Evolutionary conservation across 2,113 vertebrate genomes (phyloP), one percentile per base, ranked within the genome.

Genomic region (Siniperca chuatsi): DNA sequence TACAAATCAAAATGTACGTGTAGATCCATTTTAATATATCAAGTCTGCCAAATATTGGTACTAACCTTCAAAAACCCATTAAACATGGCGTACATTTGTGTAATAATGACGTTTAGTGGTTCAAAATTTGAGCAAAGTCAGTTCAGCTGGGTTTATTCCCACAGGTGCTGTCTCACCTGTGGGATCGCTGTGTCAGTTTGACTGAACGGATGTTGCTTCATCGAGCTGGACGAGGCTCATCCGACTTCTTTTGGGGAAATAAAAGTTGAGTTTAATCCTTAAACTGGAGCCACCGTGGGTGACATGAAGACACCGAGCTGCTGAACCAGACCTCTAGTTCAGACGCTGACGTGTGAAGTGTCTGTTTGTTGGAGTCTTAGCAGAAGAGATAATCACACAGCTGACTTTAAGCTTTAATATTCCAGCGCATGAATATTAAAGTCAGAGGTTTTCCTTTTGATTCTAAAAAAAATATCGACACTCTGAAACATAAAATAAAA

Each of bases 391-490:
- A 16, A 21, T 6, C 3, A 58, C 72, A 44, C 54, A n/a, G 25
- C 44, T 50, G 58, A 75, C 72, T 75, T 10, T 13, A 20, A 74
- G 55, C 72, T 33, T 60, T 46, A 25, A 68, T 25, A n/a, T n/a
- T 44, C 23, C 40, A 67, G n/a, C 23, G 4, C 42, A 16, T 8
- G 3, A n/a, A n/a, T 58, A 44, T 58, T 44, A 74, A 60, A 40
- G 21, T 74, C 55, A 60, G 40, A 44, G 15, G 16, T 58, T 55
- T 68, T 69, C 4, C n/a, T 29, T 29, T 48, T 44, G 42, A 20
- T 29, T 48, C 7, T 0, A 21, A 18, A 44, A 25, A 66, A 67
- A 12, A 48, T 1, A 44, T 13, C 11, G n/a, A 7, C 15, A 62
- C 60, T 20, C 12, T 29, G n/a, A 29, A 33, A 50, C 55, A 58